Conservation (phyloP, 2,797 vertebrate genomes). For the Percopsis omiscomaycus region DNA sequence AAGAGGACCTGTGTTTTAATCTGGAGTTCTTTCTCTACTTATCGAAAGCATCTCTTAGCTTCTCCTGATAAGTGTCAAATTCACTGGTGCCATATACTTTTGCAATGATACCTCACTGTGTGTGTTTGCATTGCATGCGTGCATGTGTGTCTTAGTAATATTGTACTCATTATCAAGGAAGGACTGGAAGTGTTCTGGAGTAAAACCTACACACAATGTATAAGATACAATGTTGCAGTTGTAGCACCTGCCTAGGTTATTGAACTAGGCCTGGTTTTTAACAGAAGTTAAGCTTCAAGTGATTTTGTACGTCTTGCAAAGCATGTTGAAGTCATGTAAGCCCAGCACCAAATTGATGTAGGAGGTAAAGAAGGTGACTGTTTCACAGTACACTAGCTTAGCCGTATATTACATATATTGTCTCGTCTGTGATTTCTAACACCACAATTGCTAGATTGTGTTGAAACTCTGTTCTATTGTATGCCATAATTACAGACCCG, state of each 20-base stretch:
- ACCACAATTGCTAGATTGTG: slow-evolving; percentile 58
- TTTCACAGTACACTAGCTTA: slow-evolving; percentile 33
- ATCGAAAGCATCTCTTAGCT: neutral
- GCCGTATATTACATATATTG: slow-evolving; percentile 53
- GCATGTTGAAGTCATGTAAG: neutral
- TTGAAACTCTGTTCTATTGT: slow-evolving; percentile 57
- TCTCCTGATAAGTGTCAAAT: slow-evolving; percentile 1
- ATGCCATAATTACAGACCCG: slow-evolving; percentile 57
- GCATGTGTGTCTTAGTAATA: neutral
- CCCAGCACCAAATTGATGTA: neutral
- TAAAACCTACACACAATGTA: neutral
- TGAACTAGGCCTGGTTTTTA: too few species aligned
- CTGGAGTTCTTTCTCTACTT: neutral
- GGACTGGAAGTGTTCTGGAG: neutral
- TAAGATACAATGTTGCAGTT: too few species aligned
- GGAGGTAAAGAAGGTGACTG: slow-evolving; percentile 33
- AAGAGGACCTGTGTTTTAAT: neutral
- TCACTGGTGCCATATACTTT: slow-evolving; percentile 2
- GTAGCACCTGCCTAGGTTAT: too few species aligned
- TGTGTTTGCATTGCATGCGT: neutral
- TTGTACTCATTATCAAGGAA: slow-evolving; percentile 10
- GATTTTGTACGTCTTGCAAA: too few species aligned
- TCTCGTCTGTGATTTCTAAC: slow-evolving; percentile 57
- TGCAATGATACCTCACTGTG: neutral
- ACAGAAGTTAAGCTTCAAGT: too few species aligned